Conservation (phyloP, 2,113 vertebrate genomes). For the Tenrec ecaudatus region DNA sequence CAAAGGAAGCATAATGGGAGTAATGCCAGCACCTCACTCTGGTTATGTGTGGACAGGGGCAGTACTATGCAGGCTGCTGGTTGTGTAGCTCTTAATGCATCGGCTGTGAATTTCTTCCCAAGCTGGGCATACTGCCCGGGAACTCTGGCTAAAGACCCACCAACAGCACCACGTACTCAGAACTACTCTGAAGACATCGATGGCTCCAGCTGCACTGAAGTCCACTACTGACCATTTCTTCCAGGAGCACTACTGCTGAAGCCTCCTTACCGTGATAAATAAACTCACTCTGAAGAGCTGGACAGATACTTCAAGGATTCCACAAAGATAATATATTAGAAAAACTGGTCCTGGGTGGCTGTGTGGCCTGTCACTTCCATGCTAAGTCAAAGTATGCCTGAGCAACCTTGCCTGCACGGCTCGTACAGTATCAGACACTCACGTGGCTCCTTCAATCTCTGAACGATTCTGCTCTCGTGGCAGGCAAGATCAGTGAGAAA, state of each 20-base stretch:
- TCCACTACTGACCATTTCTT: constrained; percentile 38
- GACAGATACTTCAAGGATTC: constrained; percentile 50
- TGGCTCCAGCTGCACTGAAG: constrained; percentile 59
- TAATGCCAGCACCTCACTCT: constrained; percentile 16
- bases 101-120: constrained; percentile 29
- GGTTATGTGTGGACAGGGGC: not conserved
- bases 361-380: constrained; percentile 45
- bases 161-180: constrained; percentile 19
- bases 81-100: constrained; percentile 40
- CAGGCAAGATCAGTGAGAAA: constrained; percentile 35
- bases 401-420: constrained; percentile 49
- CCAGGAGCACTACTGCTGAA: constrained; percentile 43
- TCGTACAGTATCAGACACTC: constrained; percentile 57
- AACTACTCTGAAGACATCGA: not conserved
- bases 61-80: not conserved
- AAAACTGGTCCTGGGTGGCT: constrained; percentile 65
- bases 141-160: constrained; percentile 60
- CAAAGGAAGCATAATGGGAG: constrained; percentile 46
- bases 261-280: constrained; percentile 55
- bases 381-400: constrained; percentile 62
- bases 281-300: constrained; percentile 64
- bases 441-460: constrained; percentile 45
- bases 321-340: constrained; percentile 52
- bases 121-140: constrained; percentile 24
- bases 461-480: constrained; percentile 11